A percentile compares a stretch with the other conserved stretches of the same genome.
Conservation (phyloP, 2,797 vertebrate species). For the Xenentodon cancila region DNA sequence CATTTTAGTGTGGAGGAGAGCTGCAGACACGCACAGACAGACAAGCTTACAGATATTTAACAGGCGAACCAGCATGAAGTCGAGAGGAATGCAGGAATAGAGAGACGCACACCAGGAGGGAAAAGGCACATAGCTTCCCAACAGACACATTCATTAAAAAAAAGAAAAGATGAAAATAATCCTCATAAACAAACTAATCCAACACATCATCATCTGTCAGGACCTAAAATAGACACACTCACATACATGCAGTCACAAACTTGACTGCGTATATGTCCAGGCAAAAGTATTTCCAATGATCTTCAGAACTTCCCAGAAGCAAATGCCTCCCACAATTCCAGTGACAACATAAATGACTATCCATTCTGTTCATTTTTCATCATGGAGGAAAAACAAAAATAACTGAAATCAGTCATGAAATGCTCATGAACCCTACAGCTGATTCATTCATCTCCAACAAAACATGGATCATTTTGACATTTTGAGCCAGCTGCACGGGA, state of each 20-base stretch:
- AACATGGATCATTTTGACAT: slow-evolving; percentile 56
- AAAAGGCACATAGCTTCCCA: slow-evolving; percentile 20
- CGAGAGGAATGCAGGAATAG: slow-evolving; percentile 8
- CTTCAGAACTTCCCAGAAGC: slow-evolving; percentile 40
- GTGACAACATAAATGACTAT: slow-evolving; percentile 51
- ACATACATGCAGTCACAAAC: slow-evolving; percentile 9
- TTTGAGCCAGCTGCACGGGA: slow-evolving; percentile 50
- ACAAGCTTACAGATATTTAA: slow-evolving; percentile 59
- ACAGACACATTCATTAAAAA: slow-evolving; percentile 14
- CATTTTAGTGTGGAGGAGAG: slow-evolving; percentile 62
- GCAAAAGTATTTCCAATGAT: slow-evolving; percentile 54
- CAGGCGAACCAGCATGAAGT: slow-evolving; percentile 30
- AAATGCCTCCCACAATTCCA: slow-evolving; percentile 37
- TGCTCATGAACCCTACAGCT: slow-evolving; percentile 64
- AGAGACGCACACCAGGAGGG: slow-evolving; percentile 16
- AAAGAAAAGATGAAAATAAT: slow-evolving; percentile 26
- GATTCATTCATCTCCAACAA: slow-evolving; percentile 63
- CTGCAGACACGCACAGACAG: slow-evolving; percentile 39
- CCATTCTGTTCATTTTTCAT: slow-evolving; percentile 46
- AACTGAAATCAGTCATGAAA: slow-evolving; percentile 69
- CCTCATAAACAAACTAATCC: slow-evolving; percentile 12
- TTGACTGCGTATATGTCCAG: slow-evolving; percentile 18
- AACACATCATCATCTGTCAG: slow-evolving; percentile 10
- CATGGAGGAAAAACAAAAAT: slow-evolving; percentile 30
- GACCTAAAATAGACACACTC: not conserved